Conservation (phyloP, 2,797 vertebrate genomes). For the Sebastes steindachneri region DNA sequence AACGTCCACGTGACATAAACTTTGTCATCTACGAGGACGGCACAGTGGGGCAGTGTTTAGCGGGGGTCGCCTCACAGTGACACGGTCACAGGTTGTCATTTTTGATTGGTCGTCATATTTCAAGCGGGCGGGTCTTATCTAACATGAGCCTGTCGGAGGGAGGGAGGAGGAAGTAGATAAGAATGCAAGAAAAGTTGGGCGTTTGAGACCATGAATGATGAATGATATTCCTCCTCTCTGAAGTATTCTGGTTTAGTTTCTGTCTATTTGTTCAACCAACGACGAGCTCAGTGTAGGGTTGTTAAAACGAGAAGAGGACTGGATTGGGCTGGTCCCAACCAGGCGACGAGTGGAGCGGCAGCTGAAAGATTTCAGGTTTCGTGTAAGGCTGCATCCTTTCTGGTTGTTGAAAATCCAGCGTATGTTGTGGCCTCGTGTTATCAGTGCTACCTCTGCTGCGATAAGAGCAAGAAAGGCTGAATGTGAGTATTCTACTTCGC, state of each 20-base stretch:
- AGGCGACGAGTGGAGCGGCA: neutral
- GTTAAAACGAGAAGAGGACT: neutral
- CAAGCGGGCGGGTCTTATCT: neutral
- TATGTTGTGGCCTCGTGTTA: neutral
- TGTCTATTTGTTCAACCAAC: neutral
- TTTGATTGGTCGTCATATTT: neutral
- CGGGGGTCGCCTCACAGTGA: slow-evolving; percentile 23
- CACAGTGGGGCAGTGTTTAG: slow-evolving; percentile 9
- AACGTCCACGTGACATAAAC: neutral
- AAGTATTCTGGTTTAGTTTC: neutral
- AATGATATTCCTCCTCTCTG: neutral
- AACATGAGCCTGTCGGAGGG: neutral
- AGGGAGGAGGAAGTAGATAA: neutral
- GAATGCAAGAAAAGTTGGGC: neutral
- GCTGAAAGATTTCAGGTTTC: neutral
- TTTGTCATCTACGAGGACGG: neutral
- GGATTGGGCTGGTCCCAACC: too few species aligned
- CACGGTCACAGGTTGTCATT: slow-evolving; percentile 11
- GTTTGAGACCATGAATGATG: neutral
- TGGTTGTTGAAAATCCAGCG: neutral
- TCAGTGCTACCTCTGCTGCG: neutral
- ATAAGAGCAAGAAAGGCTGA: neutral
- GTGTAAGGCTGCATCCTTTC: neutral
- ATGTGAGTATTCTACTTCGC: too few species aligned
- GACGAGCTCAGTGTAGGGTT: neutral